Evolutionary conservation across 2,113 vertebrate genomes (phyloP).

Genomic region (Eonycteris spelaea): DNA sequence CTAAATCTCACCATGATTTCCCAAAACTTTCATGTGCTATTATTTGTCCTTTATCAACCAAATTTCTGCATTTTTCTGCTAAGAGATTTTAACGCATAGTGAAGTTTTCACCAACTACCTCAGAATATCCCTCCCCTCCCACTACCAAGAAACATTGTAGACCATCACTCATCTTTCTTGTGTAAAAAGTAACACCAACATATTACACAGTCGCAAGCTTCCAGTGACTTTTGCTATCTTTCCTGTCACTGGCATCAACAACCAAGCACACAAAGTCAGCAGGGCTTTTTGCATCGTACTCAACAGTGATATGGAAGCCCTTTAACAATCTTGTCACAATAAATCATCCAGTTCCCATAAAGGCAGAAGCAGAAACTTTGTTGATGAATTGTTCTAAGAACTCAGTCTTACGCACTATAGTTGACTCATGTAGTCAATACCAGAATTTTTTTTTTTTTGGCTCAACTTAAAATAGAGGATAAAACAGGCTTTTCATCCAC

Average conservation of each 20-base stretch:
- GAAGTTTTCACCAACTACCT: not conserved
- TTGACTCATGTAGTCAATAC: not conserved
- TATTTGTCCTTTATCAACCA: not conserved
- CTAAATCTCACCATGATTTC: not conserved
- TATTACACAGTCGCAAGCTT: constrained; percentile 30
- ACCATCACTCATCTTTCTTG: constrained; percentile 7
- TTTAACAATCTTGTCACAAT: constrained; percentile 24
- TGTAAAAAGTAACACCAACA: not conserved
- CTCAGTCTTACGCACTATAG: not conserved
- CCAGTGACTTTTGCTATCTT: constrained; percentile 30
- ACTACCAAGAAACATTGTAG: not conserved
- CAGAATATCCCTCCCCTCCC: not conserved
- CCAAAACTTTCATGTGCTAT: not conserved
- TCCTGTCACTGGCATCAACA: not conserved
- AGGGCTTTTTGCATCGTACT: constrained; percentile 40
- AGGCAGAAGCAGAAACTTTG: constrained; percentile 44
- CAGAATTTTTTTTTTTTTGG: not conserved
- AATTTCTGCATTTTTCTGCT: not conserved
- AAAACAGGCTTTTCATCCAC: constrained; percentile 5
- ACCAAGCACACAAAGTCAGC: constrained; percentile 42
- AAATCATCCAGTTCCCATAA: constrained; percentile 42
- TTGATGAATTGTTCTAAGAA: constrained; percentile 43
- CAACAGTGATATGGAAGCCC: not conserved
- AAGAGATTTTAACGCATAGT: not conserved
- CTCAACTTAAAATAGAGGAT: not conserved